Conservation (phyloP, 2,888 invertebrate species). For the Formica aserva region DNA sequence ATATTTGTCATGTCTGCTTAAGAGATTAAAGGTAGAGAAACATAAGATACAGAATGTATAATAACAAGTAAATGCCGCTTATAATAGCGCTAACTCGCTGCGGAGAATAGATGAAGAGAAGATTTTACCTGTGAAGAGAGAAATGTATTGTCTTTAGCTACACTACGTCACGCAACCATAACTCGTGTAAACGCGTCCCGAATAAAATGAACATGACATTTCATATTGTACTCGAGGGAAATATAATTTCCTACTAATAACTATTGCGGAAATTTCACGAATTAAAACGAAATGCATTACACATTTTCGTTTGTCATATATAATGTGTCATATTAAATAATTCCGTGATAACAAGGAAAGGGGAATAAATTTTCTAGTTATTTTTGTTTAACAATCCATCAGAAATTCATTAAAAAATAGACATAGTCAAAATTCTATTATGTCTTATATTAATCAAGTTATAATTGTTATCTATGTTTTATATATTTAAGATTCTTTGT, state of each 20-base stretch:
- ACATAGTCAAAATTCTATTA: background rate
- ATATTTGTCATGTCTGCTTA: constrained; percentile 44
- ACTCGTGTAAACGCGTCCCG: constrained; percentile 36
- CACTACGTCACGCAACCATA: constrained; percentile 37
- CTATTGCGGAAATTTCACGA: background rate
- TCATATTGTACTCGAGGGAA: constrained; percentile 1
- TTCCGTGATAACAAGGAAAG: background rate
- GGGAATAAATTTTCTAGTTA: background rate
- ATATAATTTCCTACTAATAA: background rate
- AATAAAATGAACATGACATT: constrained; percentile 35
- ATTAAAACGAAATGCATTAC: background rate
- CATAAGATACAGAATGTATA: constrained; percentile 40
- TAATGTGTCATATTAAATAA: background rate
- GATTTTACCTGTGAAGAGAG: constrained; percentile 54
- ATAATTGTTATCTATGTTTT: background rate
- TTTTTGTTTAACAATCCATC: background rate
- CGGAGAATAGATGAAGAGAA: constrained; percentile 55
- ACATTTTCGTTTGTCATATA: background rate
- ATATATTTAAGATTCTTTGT: background rate
- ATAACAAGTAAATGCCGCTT: constrained; percentile 41
- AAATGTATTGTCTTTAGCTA: constrained; percentile 50
- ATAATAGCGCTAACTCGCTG: constrained; percentile 40
- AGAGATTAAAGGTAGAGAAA: constrained; percentile 42
- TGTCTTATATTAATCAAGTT: background rate
- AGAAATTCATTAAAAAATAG: background rate